These are phyloP conservation scores for Drosophila ohnishii DNA, from an alignment of 1,140 invertebrate species.

Conservation along the genomic window DNA sequence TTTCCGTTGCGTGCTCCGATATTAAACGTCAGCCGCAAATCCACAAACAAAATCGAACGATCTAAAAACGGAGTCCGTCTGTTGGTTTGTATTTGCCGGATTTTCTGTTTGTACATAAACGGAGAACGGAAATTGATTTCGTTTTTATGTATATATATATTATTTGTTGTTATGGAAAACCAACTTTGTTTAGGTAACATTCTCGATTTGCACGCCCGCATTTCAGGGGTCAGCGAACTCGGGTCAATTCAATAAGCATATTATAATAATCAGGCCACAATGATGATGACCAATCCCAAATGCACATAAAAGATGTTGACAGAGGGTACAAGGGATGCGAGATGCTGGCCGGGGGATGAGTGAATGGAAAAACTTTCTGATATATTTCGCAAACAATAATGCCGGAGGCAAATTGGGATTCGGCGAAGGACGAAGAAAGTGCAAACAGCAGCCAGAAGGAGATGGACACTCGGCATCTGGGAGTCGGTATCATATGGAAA, in stretches of 20 bases:
- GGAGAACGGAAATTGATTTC: conserved; percentile 75
- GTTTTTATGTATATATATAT: conserved; percentile 40
- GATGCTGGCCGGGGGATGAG: conserved; percentile 9
- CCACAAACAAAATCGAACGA: conserved; percentile 44
- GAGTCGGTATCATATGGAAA: conserved; percentile 56
- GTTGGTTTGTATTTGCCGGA: conserved; percentile 8
- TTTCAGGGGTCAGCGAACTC: conserved; percentile 54
- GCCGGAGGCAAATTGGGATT: conserved; percentile 68
- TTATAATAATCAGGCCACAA: conserved; percentile 70
- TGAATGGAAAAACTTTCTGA: conserved; percentile 68
- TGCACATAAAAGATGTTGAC: conserved; percentile 60
- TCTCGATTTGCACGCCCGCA: conserved; percentile 21
- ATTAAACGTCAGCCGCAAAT: conserved; percentile 62
- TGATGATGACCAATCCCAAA: conserved; percentile 71
- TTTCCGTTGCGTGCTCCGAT: conserved; percentile 57
- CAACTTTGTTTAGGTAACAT: conserved; percentile 52
- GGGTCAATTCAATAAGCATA: conserved; percentile 67
- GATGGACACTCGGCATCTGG: conserved; percentile 45
- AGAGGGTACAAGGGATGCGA: not conserved
- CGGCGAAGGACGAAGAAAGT: conserved; percentile 50
- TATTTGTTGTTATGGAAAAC: conserved; percentile 69
- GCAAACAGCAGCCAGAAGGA: conserved; percentile 36
- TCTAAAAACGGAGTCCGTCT: conserved; percentile 20
- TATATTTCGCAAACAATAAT: conserved; percentile 78
- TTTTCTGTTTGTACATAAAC: conserved; percentile 24